Percentiles rank a stretch among this genome's conserved stretches.
Evolutionary conservation across 1,140 invertebrate species (phyloP).

Genomic region (Trigoniulus corallinus): DNA sequence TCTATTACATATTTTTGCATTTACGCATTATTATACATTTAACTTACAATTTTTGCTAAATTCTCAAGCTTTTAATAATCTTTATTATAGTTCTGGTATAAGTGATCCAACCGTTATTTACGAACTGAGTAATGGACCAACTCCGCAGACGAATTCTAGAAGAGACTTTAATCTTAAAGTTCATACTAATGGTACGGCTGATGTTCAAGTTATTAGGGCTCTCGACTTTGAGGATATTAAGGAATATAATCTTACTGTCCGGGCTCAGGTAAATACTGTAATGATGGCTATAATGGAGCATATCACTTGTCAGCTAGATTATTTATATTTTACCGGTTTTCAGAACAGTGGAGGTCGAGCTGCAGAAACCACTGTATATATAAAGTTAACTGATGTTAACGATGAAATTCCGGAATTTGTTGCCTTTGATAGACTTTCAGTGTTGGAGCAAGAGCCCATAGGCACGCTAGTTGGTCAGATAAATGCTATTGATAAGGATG

Average conservation of each 20-base stretch:
- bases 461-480: constrained; percentile 73
- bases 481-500: constrained; percentile 67
- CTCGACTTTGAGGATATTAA: constrained; percentile 69
- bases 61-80: neutral
- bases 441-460: constrained; percentile 60
- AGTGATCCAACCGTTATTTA: constrained; percentile 40
- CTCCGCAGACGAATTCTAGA: constrained; percentile 63
- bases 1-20: neutral
- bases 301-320: neutral
- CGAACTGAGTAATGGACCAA: constrained; percentile 57
- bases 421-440: constrained; percentile 54
- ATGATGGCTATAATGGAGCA: constrained; percentile 1
- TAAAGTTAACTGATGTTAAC: constrained; percentile 65
- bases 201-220: constrained; percentile 47
- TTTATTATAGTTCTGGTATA: constrained; percentile 1
- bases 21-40: too few relatives aligned
- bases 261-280: constrained; percentile 35
- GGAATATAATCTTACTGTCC: constrained; percentile 62
- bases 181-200: constrained; percentile 37
- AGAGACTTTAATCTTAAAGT: constrained; percentile 40
- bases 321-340: constrained; percentile 15
- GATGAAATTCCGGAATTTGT: constrained; percentile 71
- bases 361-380: constrained; percentile 53
- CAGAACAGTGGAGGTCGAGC: constrained; percentile 66
- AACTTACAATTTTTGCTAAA: neutral